phyloP scores from a whole-genome alignment of 2,797 vertebrate species.

The Leuciscus waleckii region DNA sequence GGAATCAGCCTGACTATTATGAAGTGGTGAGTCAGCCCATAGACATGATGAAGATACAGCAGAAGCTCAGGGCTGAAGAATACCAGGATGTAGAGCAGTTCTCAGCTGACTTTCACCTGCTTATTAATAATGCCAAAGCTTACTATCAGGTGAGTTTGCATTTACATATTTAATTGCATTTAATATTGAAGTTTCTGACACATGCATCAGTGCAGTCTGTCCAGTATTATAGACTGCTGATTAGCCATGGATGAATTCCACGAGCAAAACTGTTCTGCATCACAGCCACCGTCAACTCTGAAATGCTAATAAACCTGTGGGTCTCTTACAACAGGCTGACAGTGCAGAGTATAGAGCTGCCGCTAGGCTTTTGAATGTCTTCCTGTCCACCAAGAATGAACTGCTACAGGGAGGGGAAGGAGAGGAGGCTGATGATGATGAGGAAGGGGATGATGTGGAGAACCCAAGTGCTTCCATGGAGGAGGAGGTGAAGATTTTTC shows the following conservation, averaged over 20 bases:
- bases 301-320: background rate
- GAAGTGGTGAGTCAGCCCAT: slow-evolving; percentile 96
- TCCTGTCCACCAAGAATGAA: slow-evolving; percentile 91
- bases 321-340: slow-evolving; percentile 78
- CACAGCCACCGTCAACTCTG: background rate
- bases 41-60: slow-evolving; percentile 98
- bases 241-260: background rate
- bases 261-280: background rate
- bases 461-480: slow-evolving; percentile 87
- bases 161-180: background rate
- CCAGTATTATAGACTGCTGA: background rate
- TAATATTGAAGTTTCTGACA: background rate
- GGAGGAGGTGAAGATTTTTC: slow-evolving; percentile 76
- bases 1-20: slow-evolving; percentile 98
- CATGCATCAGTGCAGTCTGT: background rate
- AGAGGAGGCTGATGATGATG: slow-evolving; percentile 87
- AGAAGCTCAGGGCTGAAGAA: slow-evolving; percentile 97
- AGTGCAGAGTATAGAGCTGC: slow-evolving; percentile 93
- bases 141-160: slow-evolving; percentile 89
- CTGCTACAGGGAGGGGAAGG: slow-evolving; percentile 93
- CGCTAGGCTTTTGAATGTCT: slow-evolving; percentile 92
- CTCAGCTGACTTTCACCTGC: slow-evolving; percentile 93
- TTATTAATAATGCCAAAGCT: slow-evolving; percentile 96
- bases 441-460: slow-evolving; percentile 90
- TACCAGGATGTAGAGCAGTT: slow-evolving; percentile 93